Conservation (phyloP, 2,113 vertebrate genomes). For the Elgaria multicarinata region DNA sequence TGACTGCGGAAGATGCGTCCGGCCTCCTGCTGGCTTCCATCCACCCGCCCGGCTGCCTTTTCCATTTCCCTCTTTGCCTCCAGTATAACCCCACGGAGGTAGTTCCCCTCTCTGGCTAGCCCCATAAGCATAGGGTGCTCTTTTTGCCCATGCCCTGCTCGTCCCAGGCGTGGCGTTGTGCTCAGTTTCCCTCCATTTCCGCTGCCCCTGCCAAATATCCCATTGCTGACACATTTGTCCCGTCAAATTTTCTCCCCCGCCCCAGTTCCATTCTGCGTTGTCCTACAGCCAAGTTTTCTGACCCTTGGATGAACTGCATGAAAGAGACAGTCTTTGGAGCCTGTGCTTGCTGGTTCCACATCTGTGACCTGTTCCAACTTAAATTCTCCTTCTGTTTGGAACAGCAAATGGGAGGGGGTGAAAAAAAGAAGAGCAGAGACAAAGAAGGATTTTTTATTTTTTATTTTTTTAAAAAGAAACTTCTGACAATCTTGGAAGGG, state of each 20-base stretch:
- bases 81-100: background rate
- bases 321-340: conserved; percentile 33
- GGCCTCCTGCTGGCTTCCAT: background rate
- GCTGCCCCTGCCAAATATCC: conserved; percentile 30
- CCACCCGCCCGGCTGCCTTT: background rate
- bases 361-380: conserved; percentile 30
- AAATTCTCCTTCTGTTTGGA: conserved; percentile 50
- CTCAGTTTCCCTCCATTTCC: background rate
- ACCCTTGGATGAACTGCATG: conserved; percentile 64
- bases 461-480: background rate
- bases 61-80: background rate
- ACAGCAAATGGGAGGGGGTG: background rate
- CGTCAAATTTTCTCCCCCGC: background rate
- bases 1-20: background rate
- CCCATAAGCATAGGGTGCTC: background rate
- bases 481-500: background rate
- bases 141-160: too few relatives aligned
- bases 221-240: conserved; percentile 47
- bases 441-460: conserved; percentile 34
- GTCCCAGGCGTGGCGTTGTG: accelerated
- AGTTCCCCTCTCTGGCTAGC: background rate
- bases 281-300: conserved; percentile 41
- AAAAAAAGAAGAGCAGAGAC: conserved; percentile 20
- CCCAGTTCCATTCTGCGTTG: conserved; percentile 30
- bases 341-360: conserved; percentile 12